Evolutionary conservation across 2,888 invertebrate genomes (phyloP).

Genomic region (Nomada lathburiana): DNA sequence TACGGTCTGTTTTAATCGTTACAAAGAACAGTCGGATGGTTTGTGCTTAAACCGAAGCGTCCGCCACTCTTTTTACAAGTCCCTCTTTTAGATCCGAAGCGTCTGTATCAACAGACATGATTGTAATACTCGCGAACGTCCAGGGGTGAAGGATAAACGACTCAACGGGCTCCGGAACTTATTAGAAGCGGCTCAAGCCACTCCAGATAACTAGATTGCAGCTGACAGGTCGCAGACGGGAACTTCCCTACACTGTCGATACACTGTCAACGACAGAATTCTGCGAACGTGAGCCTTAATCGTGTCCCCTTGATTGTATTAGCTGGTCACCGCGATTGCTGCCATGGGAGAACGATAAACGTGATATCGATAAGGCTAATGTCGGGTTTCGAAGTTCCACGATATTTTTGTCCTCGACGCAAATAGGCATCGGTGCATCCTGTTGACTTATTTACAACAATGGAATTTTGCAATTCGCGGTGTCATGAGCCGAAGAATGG

Average conservation of each 20-base stretch:
- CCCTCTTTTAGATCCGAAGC: not conserved
- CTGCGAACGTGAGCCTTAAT: constrained; percentile 42
- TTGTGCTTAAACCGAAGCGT: not conserved
- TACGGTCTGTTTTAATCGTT: too few species aligned
- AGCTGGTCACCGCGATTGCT: not conserved
- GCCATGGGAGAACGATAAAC: constrained; percentile 3
- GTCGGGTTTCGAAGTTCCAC: not conserved
- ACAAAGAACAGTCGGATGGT: not conserved
- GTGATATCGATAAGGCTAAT: not conserved
- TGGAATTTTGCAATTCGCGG: too few species aligned
- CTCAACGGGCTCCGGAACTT: constrained; percentile 33
- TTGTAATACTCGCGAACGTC: constrained; percentile 25
- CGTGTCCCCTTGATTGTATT: constrained; percentile 25
- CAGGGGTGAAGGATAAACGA: constrained; percentile 4
- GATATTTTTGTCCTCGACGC: not conserved
- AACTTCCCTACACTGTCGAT: constrained; percentile 27
- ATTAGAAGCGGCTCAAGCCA: constrained; percentile 43
- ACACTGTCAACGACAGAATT: constrained; percentile 40
- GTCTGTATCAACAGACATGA: constrained; percentile 12
- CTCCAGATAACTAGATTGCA: constrained; percentile 54
- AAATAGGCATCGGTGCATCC: too few species aligned
- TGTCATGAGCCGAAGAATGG: not conserved
- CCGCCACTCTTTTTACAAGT: constrained; percentile 4
- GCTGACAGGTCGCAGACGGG: constrained; percentile 54
- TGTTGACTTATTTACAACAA: too few species aligned